Evolutionary conservation across 2,797 vertebrate genomes (phyloP).

Genomic region (Pangasius larnaudii): DNA sequence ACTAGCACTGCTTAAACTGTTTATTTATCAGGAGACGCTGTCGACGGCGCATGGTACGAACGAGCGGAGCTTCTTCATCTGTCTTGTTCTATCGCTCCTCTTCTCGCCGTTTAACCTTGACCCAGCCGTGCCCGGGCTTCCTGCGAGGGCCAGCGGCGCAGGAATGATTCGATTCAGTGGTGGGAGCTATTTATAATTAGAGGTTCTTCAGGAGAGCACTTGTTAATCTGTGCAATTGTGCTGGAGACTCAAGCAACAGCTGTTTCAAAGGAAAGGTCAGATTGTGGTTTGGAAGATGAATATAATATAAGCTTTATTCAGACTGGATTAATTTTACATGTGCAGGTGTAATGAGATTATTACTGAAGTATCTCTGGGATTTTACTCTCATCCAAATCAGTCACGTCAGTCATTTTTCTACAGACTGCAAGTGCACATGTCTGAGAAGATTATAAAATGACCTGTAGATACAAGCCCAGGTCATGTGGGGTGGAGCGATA

Average conservation of each 20-base stretch:
- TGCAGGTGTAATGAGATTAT: neutral
- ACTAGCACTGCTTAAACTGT: conserved; percentile 46
- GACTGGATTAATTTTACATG: neutral
- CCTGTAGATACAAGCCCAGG: neutral
- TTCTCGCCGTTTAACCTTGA: conserved; percentile 63
- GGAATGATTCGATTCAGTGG: conserved; percentile 61
- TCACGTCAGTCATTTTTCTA: neutral
- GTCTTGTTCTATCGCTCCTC: conserved; percentile 43
- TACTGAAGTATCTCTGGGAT: neutral
- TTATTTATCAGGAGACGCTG: conserved; percentile 51
- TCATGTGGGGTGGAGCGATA: neutral
- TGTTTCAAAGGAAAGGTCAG: neutral
- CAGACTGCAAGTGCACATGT: neutral
- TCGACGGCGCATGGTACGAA: neutral
- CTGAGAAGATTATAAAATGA: neutral
- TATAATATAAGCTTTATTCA: neutral
- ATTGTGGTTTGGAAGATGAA: neutral
- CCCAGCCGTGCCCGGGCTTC: conserved; percentile 53
- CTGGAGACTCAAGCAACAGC: neutral
- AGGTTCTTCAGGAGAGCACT: conserved; percentile 39
- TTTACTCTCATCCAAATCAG: neutral
- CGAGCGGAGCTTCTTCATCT: conserved; percentile 12
- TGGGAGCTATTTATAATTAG: conserved; percentile 71
- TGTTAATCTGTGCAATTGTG: conserved; percentile 23
- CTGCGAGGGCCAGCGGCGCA: conserved; percentile 14